phyloP scores from a whole-genome alignment of 2,797 vertebrate species.

The Hypotaenidia okinawae region DNA sequence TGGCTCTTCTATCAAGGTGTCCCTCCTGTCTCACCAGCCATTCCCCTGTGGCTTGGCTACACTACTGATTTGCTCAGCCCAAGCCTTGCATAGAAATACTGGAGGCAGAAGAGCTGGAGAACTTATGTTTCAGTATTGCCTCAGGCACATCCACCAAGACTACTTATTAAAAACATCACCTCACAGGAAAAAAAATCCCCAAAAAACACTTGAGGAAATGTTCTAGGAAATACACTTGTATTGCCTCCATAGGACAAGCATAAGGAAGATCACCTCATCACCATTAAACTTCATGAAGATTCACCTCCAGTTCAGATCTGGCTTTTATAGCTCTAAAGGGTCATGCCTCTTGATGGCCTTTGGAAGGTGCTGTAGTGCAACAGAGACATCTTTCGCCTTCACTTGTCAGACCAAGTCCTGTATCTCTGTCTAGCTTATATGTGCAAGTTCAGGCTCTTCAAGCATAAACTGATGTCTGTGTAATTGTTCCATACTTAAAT shows the following conservation, averaged over 20 bases:
- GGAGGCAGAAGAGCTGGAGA: neutral
- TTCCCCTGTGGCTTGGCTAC: neutral
- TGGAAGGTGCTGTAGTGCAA: neutral
- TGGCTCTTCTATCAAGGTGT: conserved; percentile 54
- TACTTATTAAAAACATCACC: neutral
- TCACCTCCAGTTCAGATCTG: neutral
- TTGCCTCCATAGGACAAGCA: neutral
- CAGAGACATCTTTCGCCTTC: neutral
- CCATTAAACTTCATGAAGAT: neutral
- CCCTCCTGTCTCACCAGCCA: conserved; percentile 22
- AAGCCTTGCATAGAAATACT: neutral
- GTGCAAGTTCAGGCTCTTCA: neutral
- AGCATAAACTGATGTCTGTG: neutral
- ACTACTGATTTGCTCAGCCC: neutral
- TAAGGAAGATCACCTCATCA: neutral
- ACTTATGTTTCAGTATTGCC: neutral
- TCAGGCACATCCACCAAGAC: neutral
- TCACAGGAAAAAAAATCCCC: neutral
- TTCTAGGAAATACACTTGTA: neutral
- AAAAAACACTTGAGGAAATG: neutral
- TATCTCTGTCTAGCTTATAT: neutral
- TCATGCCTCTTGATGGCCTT: neutral
- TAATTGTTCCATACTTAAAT: neutral
- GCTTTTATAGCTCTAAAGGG: neutral
- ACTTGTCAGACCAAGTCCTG: neutral